phyloP scores from a whole-genome alignment of 2,797 vertebrate species.

The Yasuhikotakia modesta region DNA sequence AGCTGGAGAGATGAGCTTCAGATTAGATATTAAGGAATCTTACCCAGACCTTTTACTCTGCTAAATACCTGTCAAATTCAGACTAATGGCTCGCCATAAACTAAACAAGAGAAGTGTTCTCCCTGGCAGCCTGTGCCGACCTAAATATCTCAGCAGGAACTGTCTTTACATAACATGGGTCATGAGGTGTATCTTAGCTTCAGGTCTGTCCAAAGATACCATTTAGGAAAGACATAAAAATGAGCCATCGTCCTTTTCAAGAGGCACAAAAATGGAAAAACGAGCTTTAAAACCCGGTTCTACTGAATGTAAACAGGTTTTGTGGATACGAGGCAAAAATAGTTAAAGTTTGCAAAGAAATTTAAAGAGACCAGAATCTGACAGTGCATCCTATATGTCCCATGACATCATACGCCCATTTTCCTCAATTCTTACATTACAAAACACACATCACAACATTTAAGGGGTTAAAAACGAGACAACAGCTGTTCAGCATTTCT shows the following conservation, averaged over 20 bases:
- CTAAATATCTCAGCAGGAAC: constrained; percentile 3
- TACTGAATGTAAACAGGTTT: neutral
- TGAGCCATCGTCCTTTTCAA: neutral
- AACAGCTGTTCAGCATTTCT: constrained; percentile 24
- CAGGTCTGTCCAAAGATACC: neutral
- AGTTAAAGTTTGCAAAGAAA: neutral
- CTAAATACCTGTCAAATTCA: constrained; percentile 16
- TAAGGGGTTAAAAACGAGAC: constrained; percentile 15
- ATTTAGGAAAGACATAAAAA: neutral
- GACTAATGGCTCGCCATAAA: constrained; percentile 5
- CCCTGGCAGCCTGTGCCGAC: neutral
- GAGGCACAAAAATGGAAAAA: neutral
- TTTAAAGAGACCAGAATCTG: neutral
- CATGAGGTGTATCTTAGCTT: neutral
- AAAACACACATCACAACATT: neutral
- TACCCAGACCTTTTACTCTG: constrained; percentile 7
- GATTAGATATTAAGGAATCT: constrained; percentile 11
- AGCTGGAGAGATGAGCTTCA: constrained; percentile 2
- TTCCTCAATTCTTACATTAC: neutral
- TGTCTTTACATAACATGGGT: constrained; percentile 1
- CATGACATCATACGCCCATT: no score
- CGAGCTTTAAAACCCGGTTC: neutral
- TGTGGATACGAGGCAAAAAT: neutral
- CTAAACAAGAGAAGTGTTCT: neutral
- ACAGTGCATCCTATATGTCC: no score